Base-by-base conservation (phyloP, 2,113 vertebrate species). In the Cyanoliseus patagonus region DNA sequence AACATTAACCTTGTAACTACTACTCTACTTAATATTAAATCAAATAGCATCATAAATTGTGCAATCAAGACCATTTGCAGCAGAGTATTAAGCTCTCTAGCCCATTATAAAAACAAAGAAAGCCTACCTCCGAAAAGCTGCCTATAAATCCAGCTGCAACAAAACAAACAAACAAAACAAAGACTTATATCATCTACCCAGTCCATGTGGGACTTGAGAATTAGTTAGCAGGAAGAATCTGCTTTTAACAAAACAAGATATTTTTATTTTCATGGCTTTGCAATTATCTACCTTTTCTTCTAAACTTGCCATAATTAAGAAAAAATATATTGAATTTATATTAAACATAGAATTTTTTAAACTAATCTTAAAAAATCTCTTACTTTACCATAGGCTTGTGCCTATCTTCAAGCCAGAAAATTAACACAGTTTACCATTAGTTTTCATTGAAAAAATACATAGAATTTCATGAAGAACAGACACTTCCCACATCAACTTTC, bases 401-500 rank as follows among this genome's bases (percentile, higher is more conserved):
- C 33, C 33, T 59, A 24, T 24, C 33, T 59, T 76, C 62, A 59
- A 51, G 59, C 49, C 6, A 67, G 39, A 70, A 69, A n/a, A 72
- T 63, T 74, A 74, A 77, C 31, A 20, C 25, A 7, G 3, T 10
- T 78, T 25, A 41, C 28, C 47, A 4, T 17, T 47, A 16, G 4
- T 17, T 75, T 81, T 53, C 31, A 28, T 14, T 66, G 51, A 73
- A 74, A 82, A 74, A 89, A 44, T 8, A 42, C 13, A 51, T 15
- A 78, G 3, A 61, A 27, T 62, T 85, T 95, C 16, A 61, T 57
- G 94, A 73, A 82, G 24, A 94, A 94, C 68, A 62, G 90, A 97
- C 90, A 83, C 55, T 94, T 83, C 16, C 19, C 11, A 61, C n/a
- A 64, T 20, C 28, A 88, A 13, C 28, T 86, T 88, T 51, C n/a